Base-by-base conservation (phyloP, 1,140 invertebrate species). In the Drosophila equinoxialis region DNA sequence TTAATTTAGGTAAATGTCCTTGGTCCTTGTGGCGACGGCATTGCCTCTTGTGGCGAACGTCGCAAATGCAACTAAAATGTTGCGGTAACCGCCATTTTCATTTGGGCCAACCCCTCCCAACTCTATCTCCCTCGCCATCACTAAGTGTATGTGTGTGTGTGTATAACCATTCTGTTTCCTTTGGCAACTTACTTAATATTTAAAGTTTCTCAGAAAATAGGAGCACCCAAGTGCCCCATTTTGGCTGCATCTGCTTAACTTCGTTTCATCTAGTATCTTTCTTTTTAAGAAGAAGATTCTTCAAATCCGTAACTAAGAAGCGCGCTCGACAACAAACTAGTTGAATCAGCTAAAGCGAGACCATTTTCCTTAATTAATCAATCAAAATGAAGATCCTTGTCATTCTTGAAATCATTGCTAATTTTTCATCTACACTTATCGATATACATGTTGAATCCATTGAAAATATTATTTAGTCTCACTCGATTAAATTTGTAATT, bases 1-100 rank as follows among this genome's bases (percentile, higher is more conserved):
- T 89, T 89, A 89, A 89, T 89, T 89, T 89, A 90, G 84, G 84
- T 89, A 89, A 89, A 89, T 89, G 84, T 89, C 84, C 85, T 89
- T 89, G 84, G 84, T 90, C 74, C 81, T 89, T 89, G 84, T 76
- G 84, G 84, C 81, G 81, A 81, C 73, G 84, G 84, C 81, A 77
- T 74, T 84, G 84, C 80, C 84, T 87, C 84, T 89, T 89, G 84
- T 79, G 84, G 84, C 68, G 77, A 89, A 60, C 68, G 79, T 89
- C 81, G 79, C 82, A 86, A 86, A 86, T 86, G 82, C 84, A 87
- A 87, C 83, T 87, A 89, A 87, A 87, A 87, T 87, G 83, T 89
- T 87, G 83, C 83, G 83, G 83, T 87, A 77, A 80, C 80, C 77
- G 75, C 77, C 84, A 79, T 78, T 81, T 65, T 76, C 77, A 71